Evolutionary conservation across 2,797 vertebrate species (phyloP), one percentile per base, ranked within the genome.

Genomic region (Orestias chungarensis): DNA sequence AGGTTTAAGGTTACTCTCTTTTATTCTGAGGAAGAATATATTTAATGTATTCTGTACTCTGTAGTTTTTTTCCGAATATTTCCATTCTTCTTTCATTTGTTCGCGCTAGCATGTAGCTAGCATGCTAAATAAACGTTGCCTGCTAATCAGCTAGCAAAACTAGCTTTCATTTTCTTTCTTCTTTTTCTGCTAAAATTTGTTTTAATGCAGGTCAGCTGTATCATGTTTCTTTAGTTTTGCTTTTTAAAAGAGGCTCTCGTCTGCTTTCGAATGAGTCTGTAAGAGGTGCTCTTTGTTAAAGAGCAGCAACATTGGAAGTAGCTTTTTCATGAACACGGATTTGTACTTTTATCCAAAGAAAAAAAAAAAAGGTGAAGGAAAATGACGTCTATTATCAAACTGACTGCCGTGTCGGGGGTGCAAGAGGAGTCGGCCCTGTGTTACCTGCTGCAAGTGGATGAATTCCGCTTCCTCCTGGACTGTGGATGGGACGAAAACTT

Each of bases 401-500:
- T 99, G 89, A 99, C 98, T 0, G 98, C 98, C 0, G 95, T 99
- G 27, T 98, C 97, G 0, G 98, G 98, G 68, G 97, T 98, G 31
- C 98, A 98, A 90, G 98, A 99, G 89, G 98, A 99, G 73, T 99
- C 97, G 18, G 98, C 98, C 6, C 96, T 99, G 9, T 99, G 98
- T 78, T 99, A 99, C 87, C 94, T 99, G 65, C 94, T 99, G 68
- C 98, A 99, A 91, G 98, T 99, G 73, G 98, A 99, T 71, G 98
- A 99, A 80, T 99, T 99, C 79, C 96, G 98, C 52, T 98, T 99
- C 91, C 93, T 99, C 40, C 82, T 99, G 85, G 98, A 99, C 89
- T 99, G 98, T 84, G 98, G 98, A 78, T 99, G 98, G 98, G 98
- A 99, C 85, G 98, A 99, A 80, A 97, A 95, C 88, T 99, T 99